Conservation (phyloP, 2,888 invertebrate genomes). For the Aphodius sticticus region DNA sequence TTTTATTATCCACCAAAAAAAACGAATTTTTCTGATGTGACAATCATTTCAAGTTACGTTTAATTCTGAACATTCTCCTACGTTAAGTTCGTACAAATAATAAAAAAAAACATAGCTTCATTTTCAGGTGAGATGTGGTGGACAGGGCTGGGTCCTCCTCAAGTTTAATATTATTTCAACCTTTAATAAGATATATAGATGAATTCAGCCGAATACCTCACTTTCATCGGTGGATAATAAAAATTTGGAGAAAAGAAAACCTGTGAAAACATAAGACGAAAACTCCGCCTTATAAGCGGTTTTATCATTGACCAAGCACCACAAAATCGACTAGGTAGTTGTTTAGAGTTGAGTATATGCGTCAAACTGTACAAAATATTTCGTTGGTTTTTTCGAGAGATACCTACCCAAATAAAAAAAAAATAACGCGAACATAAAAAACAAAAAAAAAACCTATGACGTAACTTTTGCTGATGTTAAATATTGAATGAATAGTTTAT, state of each 20-base stretch:
- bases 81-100: neutral
- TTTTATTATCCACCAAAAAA: conserved; percentile 35
- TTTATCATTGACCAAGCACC: conserved; percentile 22
- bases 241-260: neutral
- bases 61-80: neutral
- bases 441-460: conserved; percentile 26
- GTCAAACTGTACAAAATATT: neutral
- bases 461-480: conserved; percentile 50
- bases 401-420: neutral
- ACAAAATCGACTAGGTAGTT: conserved; percentile 11
- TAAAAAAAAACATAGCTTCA: no score
- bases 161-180: neutral
- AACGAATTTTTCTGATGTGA: conserved; percentile 9
- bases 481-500: conserved; percentile 55
- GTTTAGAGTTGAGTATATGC: neutral
- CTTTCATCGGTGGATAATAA: neutral
- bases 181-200: neutral
- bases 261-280: neutral
- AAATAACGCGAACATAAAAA: conserved; percentile 46
- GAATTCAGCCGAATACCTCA: neutral
- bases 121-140: neutral
- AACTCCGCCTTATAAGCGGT: conserved; percentile 1
- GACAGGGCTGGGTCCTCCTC: neutral
- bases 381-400: conserved; percentile 11
- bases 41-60: neutral